Evolutionary conservation across 2,888 invertebrate species (phyloP).

Genomic region (Scaptomyza cyrtandrae): DNA sequence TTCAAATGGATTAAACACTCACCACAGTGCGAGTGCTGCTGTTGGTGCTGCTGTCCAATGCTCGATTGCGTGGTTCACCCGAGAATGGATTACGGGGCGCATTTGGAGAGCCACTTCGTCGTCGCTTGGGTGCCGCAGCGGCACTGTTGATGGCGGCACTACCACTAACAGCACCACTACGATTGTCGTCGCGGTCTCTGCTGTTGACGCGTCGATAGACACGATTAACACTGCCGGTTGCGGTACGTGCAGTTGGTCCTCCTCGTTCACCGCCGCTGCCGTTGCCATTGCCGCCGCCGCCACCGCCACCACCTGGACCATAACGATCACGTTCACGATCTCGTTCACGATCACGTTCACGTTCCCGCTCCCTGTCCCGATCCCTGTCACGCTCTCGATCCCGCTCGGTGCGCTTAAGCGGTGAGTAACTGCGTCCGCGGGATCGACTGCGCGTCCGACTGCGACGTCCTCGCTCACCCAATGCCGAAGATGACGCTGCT

Average conservation of each 20-base stretch:
- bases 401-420: conserved; percentile 70
- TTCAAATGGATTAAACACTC: conserved; percentile 34
- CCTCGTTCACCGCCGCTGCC: conserved; percentile 20
- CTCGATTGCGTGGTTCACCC: conserved; percentile 73
- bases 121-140: conserved; percentile 71
- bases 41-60: conserved; percentile 62
- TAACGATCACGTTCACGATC: conserved; percentile 60
- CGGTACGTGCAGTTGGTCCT: conserved; percentile 14
- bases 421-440: conserved; percentile 84
- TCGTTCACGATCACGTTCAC: conserved; percentile 57
- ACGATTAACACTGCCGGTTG: conserved; percentile 45
- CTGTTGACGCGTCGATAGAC: conserved; percentile 74
- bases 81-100: conserved; percentile 62
- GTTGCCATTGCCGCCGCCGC: conserved; percentile 5
- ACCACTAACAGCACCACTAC: conserved; percentile 64
- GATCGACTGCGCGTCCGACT: conserved; percentile 81
- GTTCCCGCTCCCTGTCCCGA: conserved; percentile 67
- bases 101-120: conserved; percentile 82
- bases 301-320: conserved; percentile 24
- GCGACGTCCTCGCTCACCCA: conserved; percentile 59
- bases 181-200: conserved; percentile 63
- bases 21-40: conserved; percentile 71
- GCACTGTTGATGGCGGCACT: conserved; percentile 18
- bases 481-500: conserved; percentile 18
- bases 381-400: conserved; percentile 71